Percentiles rank a stretch among this genome's conserved stretches.
Evolutionary conservation across 2,113 vertebrate genomes (phyloP).

Genomic region (Isurus oxyrinchus): DNA sequence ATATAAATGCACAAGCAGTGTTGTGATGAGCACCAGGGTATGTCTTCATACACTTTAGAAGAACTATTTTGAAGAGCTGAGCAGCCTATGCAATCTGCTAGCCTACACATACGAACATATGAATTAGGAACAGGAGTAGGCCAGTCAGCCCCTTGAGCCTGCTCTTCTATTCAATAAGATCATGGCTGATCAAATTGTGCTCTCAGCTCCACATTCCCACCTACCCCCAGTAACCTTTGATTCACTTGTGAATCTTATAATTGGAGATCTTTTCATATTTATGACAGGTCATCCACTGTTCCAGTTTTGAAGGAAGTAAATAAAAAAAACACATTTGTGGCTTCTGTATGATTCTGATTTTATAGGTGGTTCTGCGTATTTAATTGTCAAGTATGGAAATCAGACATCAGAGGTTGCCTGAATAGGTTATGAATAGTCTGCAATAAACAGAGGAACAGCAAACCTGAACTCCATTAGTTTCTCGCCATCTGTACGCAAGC

Average conservation of each 20-base stretch:
- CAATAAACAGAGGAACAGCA: background rate
- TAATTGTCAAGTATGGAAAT: background rate
- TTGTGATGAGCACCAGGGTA: background rate
- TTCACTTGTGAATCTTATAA: no score
- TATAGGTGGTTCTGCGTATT: background rate
- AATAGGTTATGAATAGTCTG: constrained; percentile 16
- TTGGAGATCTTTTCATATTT: background rate
- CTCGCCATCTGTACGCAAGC: no score
- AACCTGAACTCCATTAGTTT: no score
- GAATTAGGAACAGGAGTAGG: no score
- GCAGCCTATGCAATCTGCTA: background rate
- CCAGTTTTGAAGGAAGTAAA: background rate
- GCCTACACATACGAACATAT: background rate
- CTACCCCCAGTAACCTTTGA: no score
- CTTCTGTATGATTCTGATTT: no score
- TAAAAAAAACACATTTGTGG: background rate
- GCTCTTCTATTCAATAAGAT: no score
- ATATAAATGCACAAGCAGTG: background rate
- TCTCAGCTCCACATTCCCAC: no score
- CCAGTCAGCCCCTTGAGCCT: background rate
- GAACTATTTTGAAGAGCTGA: background rate
- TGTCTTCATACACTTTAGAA: background rate
- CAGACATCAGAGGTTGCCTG: background rate
- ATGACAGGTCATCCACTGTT: background rate
- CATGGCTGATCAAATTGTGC: no score